Conservation (phyloP, 2,113 vertebrate genomes). For the Crotophaga sulcirostris region DNA sequence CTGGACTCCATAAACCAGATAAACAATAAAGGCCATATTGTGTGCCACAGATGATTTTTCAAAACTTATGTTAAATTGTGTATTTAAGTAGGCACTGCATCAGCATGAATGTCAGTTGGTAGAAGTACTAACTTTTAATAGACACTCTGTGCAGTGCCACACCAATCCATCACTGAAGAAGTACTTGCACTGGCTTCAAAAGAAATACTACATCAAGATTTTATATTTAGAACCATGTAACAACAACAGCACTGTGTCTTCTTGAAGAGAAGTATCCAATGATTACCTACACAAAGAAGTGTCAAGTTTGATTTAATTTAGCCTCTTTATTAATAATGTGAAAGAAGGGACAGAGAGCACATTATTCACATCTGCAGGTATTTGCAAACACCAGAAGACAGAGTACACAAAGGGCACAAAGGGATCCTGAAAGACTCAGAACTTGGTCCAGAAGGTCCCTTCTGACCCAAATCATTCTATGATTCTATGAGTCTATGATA, state of each 20-base stretch:
- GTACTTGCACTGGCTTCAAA: not conserved
- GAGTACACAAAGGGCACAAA: not conserved
- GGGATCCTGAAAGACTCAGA: not conserved
- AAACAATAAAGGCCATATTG: not conserved
- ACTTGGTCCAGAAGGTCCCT: not conserved
- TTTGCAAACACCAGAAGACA: not conserved
- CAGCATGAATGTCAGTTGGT: not conserved
- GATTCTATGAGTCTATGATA: not conserved
- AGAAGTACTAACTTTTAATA: conserved; percentile 3
- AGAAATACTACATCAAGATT: not conserved
- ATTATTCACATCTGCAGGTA: not conserved
- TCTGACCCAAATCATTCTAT: too few species aligned
- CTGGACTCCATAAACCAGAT: not conserved
- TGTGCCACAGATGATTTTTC: not conserved
- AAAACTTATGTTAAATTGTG: not conserved
- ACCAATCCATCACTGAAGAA: not conserved
- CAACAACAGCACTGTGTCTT: not conserved
- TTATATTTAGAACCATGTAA: not conserved
- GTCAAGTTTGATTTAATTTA: conserved; percentile 9
- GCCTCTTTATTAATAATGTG: not conserved
- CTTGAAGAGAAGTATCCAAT: not conserved
- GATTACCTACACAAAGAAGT: not conserved
- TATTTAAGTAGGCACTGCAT: not conserved
- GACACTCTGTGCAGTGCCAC: not conserved
- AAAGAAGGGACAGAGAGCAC: not conserved